A percentile compares a stretch with the other conserved stretches of the same genome.
Evolutionary conservation across 2,888 invertebrate species (phyloP).

Genomic region (Orthosia incerta): DNA sequence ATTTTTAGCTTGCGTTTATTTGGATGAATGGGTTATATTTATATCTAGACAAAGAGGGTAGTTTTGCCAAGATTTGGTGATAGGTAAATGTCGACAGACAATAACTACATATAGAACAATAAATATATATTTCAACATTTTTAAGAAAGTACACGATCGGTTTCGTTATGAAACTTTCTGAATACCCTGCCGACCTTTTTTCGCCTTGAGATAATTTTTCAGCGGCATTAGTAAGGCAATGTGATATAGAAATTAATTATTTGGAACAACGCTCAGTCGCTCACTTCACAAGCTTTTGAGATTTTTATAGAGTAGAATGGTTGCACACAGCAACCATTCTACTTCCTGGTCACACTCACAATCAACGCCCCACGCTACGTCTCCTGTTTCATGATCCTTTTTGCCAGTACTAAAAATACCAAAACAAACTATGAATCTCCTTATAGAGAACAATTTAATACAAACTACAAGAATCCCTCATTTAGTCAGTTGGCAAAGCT

Average conservation of each 20-base stretch:
- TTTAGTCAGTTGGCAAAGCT: conserved; percentile 59
- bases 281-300: too few relatives aligned
- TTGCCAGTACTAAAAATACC: not conserved
- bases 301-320: too few relatives aligned
- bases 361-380: too few relatives aligned
- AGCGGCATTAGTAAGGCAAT: too few relatives aligned
- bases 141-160: not conserved
- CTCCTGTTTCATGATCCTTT: not conserved
- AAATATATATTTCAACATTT: not conserved
- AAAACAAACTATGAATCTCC: conserved; percentile 5
- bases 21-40: not conserved
- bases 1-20: not conserved
- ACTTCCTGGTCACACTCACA: too few relatives aligned
- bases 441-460: conserved; percentile 18
- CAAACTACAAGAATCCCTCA: conserved; percentile 34
- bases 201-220: too few relatives aligned
- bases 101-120: too few relatives aligned
- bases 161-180: not conserved
- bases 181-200: too few relatives aligned
- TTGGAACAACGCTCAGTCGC: too few relatives aligned
- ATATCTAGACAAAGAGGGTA: not conserved
- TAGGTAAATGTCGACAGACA: fast-evolving
- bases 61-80: not conserved
- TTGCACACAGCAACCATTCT: too few relatives aligned
- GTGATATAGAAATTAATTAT: too few relatives aligned